Conservation (phyloP, 2,888 invertebrate species). For the Imbricaverruca yamaguchii region DNA sequence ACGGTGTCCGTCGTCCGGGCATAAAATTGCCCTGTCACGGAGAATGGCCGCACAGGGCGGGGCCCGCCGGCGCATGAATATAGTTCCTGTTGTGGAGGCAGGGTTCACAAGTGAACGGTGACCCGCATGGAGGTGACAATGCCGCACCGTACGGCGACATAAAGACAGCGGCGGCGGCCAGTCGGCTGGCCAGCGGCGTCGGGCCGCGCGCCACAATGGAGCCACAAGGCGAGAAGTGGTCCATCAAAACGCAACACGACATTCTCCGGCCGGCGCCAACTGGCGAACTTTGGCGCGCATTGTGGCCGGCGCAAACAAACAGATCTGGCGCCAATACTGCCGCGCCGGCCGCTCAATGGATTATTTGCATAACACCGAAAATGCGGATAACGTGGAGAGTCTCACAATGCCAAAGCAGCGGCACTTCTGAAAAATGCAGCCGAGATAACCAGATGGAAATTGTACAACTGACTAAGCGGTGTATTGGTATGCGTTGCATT, state of each 20-base stretch:
- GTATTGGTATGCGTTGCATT: no score
- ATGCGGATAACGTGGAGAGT: neutral
- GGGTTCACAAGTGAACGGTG: conserved; percentile 5
- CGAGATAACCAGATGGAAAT: no score
- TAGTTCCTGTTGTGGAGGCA: neutral
- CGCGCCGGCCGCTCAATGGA: neutral
- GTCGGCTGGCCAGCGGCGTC: neutral
- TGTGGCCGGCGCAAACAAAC: neutral
- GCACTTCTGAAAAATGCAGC: no score
- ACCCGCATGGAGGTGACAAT: neutral
- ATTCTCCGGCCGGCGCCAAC: neutral
- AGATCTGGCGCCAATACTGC: neutral
- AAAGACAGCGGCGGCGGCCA: neutral
- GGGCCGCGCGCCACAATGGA: neutral
- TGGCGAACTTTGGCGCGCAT: conserved; percentile 16
- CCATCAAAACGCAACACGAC: neutral
- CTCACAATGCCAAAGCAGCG: neutral
- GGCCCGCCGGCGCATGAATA: neutral
- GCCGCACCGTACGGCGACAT: neutral
- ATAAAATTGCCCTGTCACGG: conserved; percentile 16
- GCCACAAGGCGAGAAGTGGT: conserved; percentile 7
- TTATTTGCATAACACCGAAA: neutral
- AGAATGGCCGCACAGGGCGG: neutral
- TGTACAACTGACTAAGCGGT: no score
- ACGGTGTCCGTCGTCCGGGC: neutral